phyloP scores from a whole-genome alignment of 2,113 vertebrate genomes.

The Ctenodactylus gundi region DNA sequence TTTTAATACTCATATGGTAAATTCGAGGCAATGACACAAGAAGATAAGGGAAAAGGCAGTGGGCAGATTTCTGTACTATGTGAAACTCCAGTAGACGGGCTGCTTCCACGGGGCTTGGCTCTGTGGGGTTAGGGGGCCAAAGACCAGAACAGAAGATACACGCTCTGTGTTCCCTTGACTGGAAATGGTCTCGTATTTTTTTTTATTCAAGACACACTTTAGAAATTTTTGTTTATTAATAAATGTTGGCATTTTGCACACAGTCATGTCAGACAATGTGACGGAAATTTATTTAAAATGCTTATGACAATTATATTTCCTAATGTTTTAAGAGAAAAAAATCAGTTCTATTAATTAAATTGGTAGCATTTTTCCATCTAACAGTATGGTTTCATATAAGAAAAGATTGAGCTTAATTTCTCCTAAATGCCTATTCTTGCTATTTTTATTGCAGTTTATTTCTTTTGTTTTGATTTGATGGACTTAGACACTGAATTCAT shows the following conservation, averaged over 20 bases:
- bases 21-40: not conserved
- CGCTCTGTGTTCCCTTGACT: not conserved
- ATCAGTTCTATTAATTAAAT: not conserved
- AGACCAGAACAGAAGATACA: not conserved
- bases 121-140: not conserved
- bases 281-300: not conserved
- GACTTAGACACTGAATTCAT: not conserved
- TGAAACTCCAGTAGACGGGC: not conserved
- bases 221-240: not conserved
- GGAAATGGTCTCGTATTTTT: not conserved
- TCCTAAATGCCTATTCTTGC: not conserved
- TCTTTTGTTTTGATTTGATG: conserved; percentile 38
- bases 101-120: not conserved
- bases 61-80: not conserved
- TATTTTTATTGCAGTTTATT: conserved; percentile 11
- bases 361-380: not conserved
- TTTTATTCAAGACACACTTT: not conserved
- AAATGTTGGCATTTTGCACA: not conserved
- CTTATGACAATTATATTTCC: not conserved
- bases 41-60: not conserved
- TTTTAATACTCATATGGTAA: not conserved
- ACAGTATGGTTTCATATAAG: not conserved
- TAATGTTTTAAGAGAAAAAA: not conserved
- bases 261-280: not conserved
- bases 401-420: not conserved